Evolutionary conservation across 2,113 vertebrate species (phyloP).

Genomic region (Gymnorhina tibicen): DNA sequence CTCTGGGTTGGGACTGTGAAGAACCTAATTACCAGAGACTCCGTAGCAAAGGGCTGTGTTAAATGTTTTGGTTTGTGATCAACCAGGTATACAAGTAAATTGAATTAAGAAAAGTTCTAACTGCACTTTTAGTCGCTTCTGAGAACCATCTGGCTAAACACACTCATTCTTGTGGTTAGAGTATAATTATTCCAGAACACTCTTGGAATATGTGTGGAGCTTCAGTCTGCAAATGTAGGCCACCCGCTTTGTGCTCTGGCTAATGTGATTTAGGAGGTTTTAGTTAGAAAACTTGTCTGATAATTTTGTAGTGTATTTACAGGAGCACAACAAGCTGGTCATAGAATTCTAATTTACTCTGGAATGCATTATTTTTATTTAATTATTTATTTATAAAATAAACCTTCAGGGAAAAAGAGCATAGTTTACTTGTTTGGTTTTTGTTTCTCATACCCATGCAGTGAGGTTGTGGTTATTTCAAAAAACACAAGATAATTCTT

Average conservation of each 20-base stretch:
- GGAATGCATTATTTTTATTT: background rate
- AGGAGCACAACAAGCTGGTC: background rate
- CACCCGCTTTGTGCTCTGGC: conserved; percentile 1
- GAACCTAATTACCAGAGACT: conserved; percentile 5
- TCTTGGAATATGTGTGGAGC: conserved; percentile 13
- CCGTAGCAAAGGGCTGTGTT: background rate
- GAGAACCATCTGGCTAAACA: conserved; percentile 49
- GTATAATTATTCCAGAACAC: conserved; percentile 41
- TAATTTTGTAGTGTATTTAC: background rate
- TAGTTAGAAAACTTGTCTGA: conserved; percentile 2
- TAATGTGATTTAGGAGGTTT: conserved; percentile 40
- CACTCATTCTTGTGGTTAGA: conserved; percentile 17
- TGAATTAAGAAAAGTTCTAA: conserved; percentile 28
- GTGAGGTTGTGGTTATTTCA: background rate
- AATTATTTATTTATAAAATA: background rate
- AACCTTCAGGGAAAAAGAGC: background rate
- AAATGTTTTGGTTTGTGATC: conserved; percentile 57
- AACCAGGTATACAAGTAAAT: conserved; percentile 45
- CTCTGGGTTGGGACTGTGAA: conserved; percentile 14
- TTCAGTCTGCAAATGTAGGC: conserved; percentile 7
- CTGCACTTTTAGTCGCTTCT: background rate
- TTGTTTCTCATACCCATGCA: background rate
- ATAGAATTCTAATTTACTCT: conserved; percentile 1
- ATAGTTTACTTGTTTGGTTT: background rate
- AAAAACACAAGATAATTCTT: background rate